Conservation (phyloP, 2,113 vertebrate genomes). For the Argyrosomus japonicus region DNA sequence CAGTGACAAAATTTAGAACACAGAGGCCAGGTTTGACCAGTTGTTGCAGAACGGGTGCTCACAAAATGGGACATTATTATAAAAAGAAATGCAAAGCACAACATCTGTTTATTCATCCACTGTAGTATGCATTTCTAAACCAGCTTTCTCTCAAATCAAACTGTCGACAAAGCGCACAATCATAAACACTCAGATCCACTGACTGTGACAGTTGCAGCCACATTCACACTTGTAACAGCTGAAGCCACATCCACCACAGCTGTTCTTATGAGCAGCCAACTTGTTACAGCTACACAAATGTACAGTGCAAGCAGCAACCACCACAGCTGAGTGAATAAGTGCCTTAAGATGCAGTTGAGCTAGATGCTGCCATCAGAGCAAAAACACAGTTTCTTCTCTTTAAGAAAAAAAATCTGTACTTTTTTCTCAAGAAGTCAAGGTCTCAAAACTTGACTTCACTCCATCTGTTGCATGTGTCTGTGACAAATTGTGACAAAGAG, state of each 20-base stretch:
- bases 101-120: neutral
- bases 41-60: neutral
- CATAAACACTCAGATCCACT: conserved; percentile 9
- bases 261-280: conserved; percentile 38
- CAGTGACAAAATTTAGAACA: neutral
- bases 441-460: too few relatives aligned
- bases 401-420: neutral
- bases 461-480: neutral
- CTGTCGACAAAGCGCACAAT: conserved; percentile 1
- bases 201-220: conserved; percentile 22
- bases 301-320: conserved; percentile 12
- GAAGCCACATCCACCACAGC: conserved; percentile 49
- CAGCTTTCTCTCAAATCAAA: conserved; percentile 1
- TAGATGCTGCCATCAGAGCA: neutral
- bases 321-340: conserved; percentile 4
- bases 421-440: neutral
- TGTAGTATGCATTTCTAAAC: neutral
- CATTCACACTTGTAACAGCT: conserved; percentile 47
- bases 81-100: neutral
- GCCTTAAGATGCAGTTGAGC: conserved; percentile 10
- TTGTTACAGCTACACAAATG: conserved; percentile 18
- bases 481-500: neutral
- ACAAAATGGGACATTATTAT: neutral
- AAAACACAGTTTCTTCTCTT: neutral
- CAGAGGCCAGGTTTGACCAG: neutral